Percentiles rank a stretch among this genome's conserved stretches.
Evolutionary conservation across 2,888 invertebrate species (phyloP).

Genomic region (Temnothorax unifasciatus): DNA sequence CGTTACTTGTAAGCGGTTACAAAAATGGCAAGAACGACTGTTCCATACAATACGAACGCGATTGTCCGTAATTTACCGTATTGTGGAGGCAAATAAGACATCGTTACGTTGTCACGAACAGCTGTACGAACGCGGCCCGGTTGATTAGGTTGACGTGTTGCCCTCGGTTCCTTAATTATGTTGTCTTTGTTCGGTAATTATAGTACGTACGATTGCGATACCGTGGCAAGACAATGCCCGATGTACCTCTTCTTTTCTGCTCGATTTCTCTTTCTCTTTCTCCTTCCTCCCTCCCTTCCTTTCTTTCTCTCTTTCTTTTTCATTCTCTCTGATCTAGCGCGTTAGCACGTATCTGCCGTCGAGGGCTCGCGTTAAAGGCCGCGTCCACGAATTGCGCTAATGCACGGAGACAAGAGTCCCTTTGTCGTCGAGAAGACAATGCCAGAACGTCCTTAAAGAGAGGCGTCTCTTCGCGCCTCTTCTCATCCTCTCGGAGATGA

Average conservation of each 20-base stretch:
- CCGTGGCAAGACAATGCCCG: constrained; percentile 42
- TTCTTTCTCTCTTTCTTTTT: neutral
- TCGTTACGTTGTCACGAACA: constrained; percentile 51
- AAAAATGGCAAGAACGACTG: constrained; percentile 34
- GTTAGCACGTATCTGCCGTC: constrained; percentile 54
- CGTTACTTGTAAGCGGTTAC: neutral
- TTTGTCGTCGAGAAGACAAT: constrained; percentile 72
- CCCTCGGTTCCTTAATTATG: constrained; percentile 61
- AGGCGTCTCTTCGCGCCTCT: constrained; percentile 24
- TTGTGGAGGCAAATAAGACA: constrained; percentile 47
- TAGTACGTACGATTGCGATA: constrained; percentile 44
- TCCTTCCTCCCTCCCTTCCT: neutral
- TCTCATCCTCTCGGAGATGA: constrained; percentile 28
- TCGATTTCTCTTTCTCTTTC: neutral
- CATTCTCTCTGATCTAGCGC: constrained; percentile 46
- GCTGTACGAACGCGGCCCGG: constrained; percentile 33
- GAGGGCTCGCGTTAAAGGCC: constrained; percentile 61
- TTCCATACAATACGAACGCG: constrained; percentile 28
- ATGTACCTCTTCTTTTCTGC: constrained; percentile 44
- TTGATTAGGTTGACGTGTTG: constrained; percentile 40
- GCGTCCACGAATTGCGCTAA: constrained; percentile 72
- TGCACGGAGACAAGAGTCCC: constrained; percentile 66
- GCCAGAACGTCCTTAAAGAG: constrained; percentile 48
- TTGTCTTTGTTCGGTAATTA: constrained; percentile 70
- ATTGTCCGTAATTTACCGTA: constrained; percentile 54